Evolutionary conservation across 2,113 vertebrate species (phyloP), one percentile per base, ranked within the genome.

Genomic region (Hystrix cristata): DNA sequence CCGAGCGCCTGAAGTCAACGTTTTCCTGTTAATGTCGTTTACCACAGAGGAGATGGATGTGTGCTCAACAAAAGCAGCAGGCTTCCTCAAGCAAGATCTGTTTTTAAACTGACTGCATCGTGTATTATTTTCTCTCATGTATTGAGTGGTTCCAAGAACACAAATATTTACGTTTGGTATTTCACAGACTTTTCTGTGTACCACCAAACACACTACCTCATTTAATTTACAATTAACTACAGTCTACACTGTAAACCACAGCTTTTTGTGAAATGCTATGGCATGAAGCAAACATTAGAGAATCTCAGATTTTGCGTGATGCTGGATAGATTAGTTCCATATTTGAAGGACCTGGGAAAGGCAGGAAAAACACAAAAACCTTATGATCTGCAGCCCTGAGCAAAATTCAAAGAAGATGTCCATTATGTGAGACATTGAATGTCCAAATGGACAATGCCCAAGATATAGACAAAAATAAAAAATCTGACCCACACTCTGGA

Each of bases 111-210:
- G 90, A 94, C 27, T 76, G 21, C 60, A 51, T 94, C 31, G 14
- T 90, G 48, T 67, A 25, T 76, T 94, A 90, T 72, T 90, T 87
- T 91, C 16, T 19, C 29, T 55, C 48, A 79, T 60, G 57, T 78
- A 48, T 16, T 72, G 78, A 85, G 38, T 92, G 91, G 81, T 95
- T 96, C n/a, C 76, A 59, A 81, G 38, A 91, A 31, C 72, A 96
- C 81, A 94, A 95, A 94, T 87, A 84, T 21, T 97, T 76, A 91
- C 59, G 92, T 94, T 85, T 91, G 72, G 78, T 88, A 87, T 81
- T 93, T 83, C 1, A 5, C 34, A 82, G 53, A 91, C 23, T 46
- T 97, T 43, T 46, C 91, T 82, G 25, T 76, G n/a, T 55, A 83
- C 83, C 21, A 76, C 48, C 62, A 87, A 90, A 76, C 38, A 72